Evolutionary conservation across 2,888 invertebrate species (phyloP).

Genomic region (Hydrotaea diabolus): DNA sequence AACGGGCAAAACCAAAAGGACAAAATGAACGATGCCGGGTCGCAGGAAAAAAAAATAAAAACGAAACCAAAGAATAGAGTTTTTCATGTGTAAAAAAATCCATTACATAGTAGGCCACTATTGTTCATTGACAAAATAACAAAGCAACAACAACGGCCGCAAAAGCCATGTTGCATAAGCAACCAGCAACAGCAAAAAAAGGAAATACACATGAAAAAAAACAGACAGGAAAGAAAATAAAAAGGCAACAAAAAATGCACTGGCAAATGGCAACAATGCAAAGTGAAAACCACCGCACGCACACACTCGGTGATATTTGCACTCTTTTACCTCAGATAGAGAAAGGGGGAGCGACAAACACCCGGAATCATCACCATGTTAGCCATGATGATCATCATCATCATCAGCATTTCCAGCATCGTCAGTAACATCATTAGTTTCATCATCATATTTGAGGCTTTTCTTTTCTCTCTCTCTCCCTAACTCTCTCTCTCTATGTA

Average conservation of each 20-base stretch:
- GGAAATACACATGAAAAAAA: not conserved
- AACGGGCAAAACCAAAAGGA: not conserved
- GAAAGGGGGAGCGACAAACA: too few species aligned
- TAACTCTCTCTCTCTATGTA: not conserved
- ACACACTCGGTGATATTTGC: constrained; percentile 33
- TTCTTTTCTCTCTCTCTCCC: not conserved
- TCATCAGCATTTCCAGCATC: not conserved
- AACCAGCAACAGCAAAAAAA: not conserved
- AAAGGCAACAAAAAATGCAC: not conserved
- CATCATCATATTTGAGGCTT: constrained; percentile 32
- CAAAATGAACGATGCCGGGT: not conserved
- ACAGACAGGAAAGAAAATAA: not conserved
- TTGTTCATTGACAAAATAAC: constrained; percentile 35
- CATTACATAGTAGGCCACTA: constrained; percentile 46
- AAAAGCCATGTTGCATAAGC: constrained; percentile 27
- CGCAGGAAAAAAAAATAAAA: not conserved
- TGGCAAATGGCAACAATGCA: constrained; percentile 35
- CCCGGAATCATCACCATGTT: constrained; percentile 13
- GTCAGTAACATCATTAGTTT: too few species aligned
- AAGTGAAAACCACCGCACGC: constrained; percentile 25
- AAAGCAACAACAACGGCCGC: constrained; percentile 13
- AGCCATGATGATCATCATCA: not conserved
- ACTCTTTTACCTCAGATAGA: constrained; percentile 32
- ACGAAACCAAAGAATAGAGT: not conserved
- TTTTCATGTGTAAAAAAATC: constrained; percentile 44